These are phyloP conservation scores for Mixornis gularis DNA, from an alignment of 2,113 vertebrate species.

Conservation along the genomic window DNA sequence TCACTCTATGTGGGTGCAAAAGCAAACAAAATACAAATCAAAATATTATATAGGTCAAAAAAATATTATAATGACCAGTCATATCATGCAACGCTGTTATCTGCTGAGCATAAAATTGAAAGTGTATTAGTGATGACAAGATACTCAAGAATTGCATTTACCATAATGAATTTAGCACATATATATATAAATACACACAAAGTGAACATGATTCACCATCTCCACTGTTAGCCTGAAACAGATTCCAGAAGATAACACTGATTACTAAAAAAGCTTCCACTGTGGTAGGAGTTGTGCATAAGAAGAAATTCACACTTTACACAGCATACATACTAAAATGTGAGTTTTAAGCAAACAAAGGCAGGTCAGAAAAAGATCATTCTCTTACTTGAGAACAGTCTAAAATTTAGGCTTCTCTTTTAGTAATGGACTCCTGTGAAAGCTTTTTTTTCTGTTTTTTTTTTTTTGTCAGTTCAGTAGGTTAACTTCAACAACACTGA, in stretches of 20 bases:
- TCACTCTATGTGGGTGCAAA: background rate
- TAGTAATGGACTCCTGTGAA: background rate
- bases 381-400: background rate
- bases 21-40: background rate
- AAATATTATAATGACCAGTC: background rate
- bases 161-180: background rate
- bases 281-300: background rate
- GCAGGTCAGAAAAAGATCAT: background rate
- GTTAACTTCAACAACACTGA: background rate
- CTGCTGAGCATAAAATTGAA: background rate
- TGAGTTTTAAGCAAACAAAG: background rate
- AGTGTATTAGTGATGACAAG: background rate
- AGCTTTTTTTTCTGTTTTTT: background rate
- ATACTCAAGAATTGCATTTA: background rate
- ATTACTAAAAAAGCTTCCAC: background rate
- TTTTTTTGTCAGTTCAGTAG: background rate
- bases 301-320: background rate
- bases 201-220: background rate
- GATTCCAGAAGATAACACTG: background rate
- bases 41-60: background rate
- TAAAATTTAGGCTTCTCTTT: background rate
- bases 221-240: background rate
- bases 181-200: background rate
- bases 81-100: background rate
- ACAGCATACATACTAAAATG: background rate